A percentile compares a stretch with the other conserved stretches of the same genome.
Conservation (phyloP, 2,888 invertebrate genomes). For the Hyposoter dolosus region DNA sequence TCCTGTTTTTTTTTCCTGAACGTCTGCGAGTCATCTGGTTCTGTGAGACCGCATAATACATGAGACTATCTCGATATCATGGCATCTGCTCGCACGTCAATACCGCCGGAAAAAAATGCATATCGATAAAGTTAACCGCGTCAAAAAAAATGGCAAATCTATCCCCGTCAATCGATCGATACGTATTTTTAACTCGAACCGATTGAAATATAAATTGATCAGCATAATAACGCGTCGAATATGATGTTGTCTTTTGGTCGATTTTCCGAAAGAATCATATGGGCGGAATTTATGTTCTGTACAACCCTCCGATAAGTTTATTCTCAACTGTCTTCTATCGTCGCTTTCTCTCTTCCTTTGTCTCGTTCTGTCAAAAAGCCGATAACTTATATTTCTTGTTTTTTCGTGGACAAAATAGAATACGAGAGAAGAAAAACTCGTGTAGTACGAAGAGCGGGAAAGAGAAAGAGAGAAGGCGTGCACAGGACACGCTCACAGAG, state of each 20-base stretch:
- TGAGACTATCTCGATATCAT: constrained; percentile 27
- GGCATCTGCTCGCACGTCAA: constrained; percentile 53
- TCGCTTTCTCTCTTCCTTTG: background rate
- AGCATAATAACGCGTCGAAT: constrained; percentile 3
- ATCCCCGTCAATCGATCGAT: background rate
- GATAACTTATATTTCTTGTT: constrained; percentile 11
- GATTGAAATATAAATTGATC: background rate
- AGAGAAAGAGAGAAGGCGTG: constrained; percentile 53
- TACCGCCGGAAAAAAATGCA: background rate
- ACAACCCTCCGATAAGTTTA: constrained; percentile 14
- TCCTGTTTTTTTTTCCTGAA: constrained; percentile 45
- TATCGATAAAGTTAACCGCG: background rate
- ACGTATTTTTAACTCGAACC: background rate
- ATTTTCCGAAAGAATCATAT: constrained; percentile 3
- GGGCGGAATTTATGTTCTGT: constrained; percentile 30
- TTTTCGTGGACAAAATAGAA: background rate
- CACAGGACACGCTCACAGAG: constrained; percentile 63
- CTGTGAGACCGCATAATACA: constrained; percentile 64
- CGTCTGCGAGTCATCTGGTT: constrained; percentile 75
- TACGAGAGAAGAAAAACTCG: constrained; percentile 17
- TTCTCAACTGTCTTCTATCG: constrained; percentile 22
- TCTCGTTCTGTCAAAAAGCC: constrained; percentile 23
- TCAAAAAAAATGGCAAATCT: background rate
- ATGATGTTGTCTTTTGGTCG: background rate
- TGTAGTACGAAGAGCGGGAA: background rate